Evolutionary conservation across 92 coral and sea anemone species (phyloP), one percentile per base, ranked within the genome.

Genomic region (Phenganax stokvisi): DNA sequence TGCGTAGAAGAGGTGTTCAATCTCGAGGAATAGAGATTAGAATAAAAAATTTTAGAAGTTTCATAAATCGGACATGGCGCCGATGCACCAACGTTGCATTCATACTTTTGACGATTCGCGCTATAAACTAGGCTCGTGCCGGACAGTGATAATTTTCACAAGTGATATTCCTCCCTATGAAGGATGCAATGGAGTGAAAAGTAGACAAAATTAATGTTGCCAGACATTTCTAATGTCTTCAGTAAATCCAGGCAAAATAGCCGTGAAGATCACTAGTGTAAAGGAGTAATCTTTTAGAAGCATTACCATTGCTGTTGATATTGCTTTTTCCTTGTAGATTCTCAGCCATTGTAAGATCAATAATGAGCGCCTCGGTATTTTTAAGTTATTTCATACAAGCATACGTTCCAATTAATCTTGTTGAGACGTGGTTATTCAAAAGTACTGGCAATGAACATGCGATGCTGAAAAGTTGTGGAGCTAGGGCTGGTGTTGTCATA

Each of bases 301-400:
- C 69, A 74, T 27, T 7, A 20, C 25, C 25, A 20, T n/a, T 8
- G 3, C 11, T 27, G 25, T 20, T 57, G 8, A 27, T 37, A 37
- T 37, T 37, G 47, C 47, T 15, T 57, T 71, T 55, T 6, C 55
- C 31, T 84, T 85, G 69, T 85, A 96, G 99, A n/a, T 85, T 90
- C n/a, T 90, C 89, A 55, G 76, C 83, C 9, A 88, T 88, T 9
- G 99, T 92, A 7, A 92, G 90, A 84, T 70, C 86, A 54, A 51
- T 89, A 74, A 80, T 90, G 72, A 89, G 90, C 61, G 59, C 81
- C 13, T 86, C 92, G 27, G 89, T 96, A 28, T 88, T 92, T 84
- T 85, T 92, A 75, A 89, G 97, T 7, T 96, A 92, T 85, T 92
- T 92, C 70, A 84, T 96, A 74, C 99, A 96, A 83, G 89, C 92